These are phyloP conservation scores for Rousettus madagascariensis DNA, from an alignment of 2,797 vertebrate species.

Conservation along the genomic window DNA sequence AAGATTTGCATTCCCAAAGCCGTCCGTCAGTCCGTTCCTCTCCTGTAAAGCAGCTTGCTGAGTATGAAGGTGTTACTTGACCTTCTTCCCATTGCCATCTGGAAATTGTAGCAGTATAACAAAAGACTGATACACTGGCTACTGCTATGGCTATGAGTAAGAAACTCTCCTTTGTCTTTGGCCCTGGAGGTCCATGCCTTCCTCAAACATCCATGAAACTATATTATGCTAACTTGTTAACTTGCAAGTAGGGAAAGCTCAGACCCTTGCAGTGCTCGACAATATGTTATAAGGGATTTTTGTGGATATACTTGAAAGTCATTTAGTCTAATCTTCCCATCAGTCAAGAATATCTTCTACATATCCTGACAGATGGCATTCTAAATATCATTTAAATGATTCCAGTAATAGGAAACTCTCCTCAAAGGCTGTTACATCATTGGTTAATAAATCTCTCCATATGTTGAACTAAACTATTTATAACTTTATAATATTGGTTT, in stretches of 20 bases:
- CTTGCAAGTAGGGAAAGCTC: not conserved
- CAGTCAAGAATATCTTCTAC: slow-evolving; percentile 35
- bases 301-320: slow-evolving; percentile 27
- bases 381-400: slow-evolving; percentile 64
- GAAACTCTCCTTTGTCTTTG: not conserved
- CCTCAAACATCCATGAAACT: not conserved
- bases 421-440: not conserved
- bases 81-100: not conserved
- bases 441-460: slow-evolving; percentile 13
- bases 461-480: slow-evolving; percentile 15
- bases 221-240: not conserved
- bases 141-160: not conserved
- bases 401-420: slow-evolving; percentile 53
- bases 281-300: slow-evolving; percentile 30
- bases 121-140: not conserved
- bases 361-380: slow-evolving; percentile 55
- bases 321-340: slow-evolving; percentile 45
- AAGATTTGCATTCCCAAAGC: not conserved
- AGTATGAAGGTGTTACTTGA: not conserved
- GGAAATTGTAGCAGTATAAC: not conserved
- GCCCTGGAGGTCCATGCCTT: not conserved
- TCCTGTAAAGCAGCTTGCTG: not conserved
- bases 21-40: not conserved
- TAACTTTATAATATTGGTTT: slow-evolving; percentile 7
- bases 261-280: not conserved